Evolutionary conservation across 1,140 invertebrate species (phyloP), one percentile per base, ranked within the genome.

Genomic region (Maniola jurtina): DNA sequence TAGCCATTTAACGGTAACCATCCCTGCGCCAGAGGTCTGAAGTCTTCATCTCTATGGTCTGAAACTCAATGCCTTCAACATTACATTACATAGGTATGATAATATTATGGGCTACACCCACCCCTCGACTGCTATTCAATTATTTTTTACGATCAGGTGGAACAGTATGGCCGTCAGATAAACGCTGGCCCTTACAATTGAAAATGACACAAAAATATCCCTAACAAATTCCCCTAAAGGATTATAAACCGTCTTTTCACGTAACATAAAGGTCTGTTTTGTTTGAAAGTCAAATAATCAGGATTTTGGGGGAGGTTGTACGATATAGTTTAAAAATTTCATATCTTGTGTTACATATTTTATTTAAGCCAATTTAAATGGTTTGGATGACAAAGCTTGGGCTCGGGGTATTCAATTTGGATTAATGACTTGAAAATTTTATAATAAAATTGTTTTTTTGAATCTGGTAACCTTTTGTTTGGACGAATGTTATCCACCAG

Each of bases 141-240:
- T 83, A 83, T 83, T 81, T 83, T 83, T 83, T 83, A 83, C 71
- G 77, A 78, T 75, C 81, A 81, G 77, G 74, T 81, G 73, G 68
- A 71, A 78, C 72, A 76, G 70, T 77, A 80, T 80, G 75, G 70
- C 66, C 54, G 72, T 47, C 66, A 68, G 61, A 68, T 68, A 68
- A 68, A 68, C 59, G 66, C 10, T 68, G 55, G 61, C 66, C 66
- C 45, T 61, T 58, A 64, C 58, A 45, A 47, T 58, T 47, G 54
- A 55, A 36, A 55, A 55, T 8, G 9, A 5, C 10, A 5, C 33
- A 6, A 55, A 16, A 13, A 11, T 55, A 35, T 4, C 35, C 11
- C 14, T 11, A 7, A 52, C 14, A 52, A 52, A 25, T 45, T 13
- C 42, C 42, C 0, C 42, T 11, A 38, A 25, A 25, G 25, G 38